These are phyloP conservation scores for Zygaena filipendulae DNA, from an alignment of 2,888 invertebrate species.

Conservation along the genomic window DNA sequence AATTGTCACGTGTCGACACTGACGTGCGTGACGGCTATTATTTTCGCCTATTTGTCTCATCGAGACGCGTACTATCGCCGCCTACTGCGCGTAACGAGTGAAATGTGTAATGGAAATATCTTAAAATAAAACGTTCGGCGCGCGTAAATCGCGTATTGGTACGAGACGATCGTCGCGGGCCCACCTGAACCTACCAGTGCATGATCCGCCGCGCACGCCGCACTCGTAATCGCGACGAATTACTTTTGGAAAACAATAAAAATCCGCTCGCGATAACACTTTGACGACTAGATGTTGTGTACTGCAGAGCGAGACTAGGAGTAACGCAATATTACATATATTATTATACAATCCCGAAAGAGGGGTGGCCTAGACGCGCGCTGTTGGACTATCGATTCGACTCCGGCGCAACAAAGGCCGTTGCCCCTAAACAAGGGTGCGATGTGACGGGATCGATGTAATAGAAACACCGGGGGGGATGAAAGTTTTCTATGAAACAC, in stretches of 20 bases:
- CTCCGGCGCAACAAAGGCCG: constrained; percentile 49
- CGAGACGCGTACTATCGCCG: too few relatives aligned
- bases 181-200: constrained; percentile 54
- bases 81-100: constrained; percentile 25
- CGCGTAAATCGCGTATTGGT: too few relatives aligned
- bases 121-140: constrained; percentile 31
- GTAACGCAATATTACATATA: constrained; percentile 17
- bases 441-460: constrained; percentile 20
- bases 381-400: constrained; percentile 46
- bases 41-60: constrained; percentile 8
- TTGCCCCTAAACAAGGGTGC: constrained; percentile 34
- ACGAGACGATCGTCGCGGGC: constrained; percentile 18
- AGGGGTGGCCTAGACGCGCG: constrained; percentile 28
- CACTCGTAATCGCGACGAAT: constrained; percentile 45
- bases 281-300: constrained; percentile 26
- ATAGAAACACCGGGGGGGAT: constrained; percentile 21
- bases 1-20: constrained; percentile 2
- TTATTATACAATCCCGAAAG: too few relatives aligned
- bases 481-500: constrained; percentile 21
- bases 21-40: constrained; percentile 4
- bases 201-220: constrained; percentile 35
- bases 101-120: constrained; percentile 35
- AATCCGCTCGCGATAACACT: constrained; percentile 46
- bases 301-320: constrained; percentile 22
- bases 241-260: constrained; percentile 61